Evolutionary conservation across 2,888 invertebrate species (phyloP).

Genomic region (Eupithecia inturbata): DNA sequence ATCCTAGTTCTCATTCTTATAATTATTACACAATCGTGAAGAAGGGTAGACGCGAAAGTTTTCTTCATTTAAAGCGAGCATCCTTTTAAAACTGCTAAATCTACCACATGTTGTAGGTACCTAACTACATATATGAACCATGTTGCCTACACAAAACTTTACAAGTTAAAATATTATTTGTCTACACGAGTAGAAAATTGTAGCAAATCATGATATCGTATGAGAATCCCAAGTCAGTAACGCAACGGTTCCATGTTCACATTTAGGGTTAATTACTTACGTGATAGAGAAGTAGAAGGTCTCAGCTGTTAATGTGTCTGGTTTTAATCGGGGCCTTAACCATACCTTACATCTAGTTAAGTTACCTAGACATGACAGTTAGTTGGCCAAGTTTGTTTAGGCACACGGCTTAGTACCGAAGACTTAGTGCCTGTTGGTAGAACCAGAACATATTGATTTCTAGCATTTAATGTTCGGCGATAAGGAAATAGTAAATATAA

Average conservation of each 20-base stretch:
- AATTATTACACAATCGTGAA: background rate
- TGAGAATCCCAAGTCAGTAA: background rate
- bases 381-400: background rate
- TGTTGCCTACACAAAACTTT: background rate
- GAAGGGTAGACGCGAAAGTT: background rate
- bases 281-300: constrained; percentile 11
- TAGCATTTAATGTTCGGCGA: background rate
- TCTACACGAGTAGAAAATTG: background rate
- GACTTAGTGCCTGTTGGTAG: background rate
- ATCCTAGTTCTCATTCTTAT: too few species aligned
- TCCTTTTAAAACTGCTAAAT: background rate
- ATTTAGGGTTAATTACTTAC: constrained; percentile 17
- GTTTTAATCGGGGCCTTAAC: background rate
- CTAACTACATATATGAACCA: background rate
- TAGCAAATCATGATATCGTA: background rate
- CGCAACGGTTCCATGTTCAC: background rate
- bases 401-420: background rate
- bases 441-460: background rate
- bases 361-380: background rate
- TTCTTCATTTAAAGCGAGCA: background rate
- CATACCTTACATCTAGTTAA: background rate
- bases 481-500: constrained; percentile 1
- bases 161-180: background rate
- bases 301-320: background rate
- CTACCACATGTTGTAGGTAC: background rate